phyloP scores from a whole-genome alignment of 2,113 vertebrate species.

The Odontophorus gujanensis region DNA sequence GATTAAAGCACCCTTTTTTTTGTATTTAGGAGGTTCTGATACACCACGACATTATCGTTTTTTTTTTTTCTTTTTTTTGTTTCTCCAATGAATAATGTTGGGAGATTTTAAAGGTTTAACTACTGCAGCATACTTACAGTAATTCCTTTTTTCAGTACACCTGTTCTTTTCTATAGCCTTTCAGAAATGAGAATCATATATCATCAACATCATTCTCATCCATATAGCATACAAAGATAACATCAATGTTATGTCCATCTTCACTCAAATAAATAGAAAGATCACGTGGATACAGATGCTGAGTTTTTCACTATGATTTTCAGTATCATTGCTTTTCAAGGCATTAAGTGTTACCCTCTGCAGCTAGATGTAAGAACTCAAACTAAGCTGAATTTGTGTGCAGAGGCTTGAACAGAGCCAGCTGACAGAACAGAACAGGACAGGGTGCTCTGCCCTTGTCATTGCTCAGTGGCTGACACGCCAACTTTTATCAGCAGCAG shows the following conservation, averaged over 20 bases:
- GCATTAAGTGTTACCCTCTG: not conserved
- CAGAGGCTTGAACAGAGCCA: not conserved
- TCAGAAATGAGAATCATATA: not conserved
- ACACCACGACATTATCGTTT: not conserved
- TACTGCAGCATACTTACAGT: not conserved
- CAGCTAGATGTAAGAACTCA: not conserved
- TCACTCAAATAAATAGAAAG: not conserved
- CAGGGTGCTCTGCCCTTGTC: constrained; percentile 22
- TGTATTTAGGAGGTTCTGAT: not conserved
- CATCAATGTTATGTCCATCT: not conserved
- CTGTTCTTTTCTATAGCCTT: not conserved
- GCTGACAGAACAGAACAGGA: not conserved
- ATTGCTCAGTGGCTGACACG: not conserved
- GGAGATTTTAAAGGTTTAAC: not conserved
- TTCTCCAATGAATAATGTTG: not conserved
- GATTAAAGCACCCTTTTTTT: not conserved
- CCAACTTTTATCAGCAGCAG: constrained; percentile 1
- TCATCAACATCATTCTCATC: not conserved
- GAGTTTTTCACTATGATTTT: not conserved
- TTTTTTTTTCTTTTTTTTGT: constrained; percentile 18
- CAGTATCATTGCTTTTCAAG: not conserved
- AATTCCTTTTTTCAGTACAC: not conserved
- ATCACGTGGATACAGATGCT: not conserved
- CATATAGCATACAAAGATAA: not conserved
- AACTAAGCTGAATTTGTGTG: not conserved